Conservation (phyloP, 2,113 vertebrate genomes). For the Sminthopsis crassicaudata region DNA sequence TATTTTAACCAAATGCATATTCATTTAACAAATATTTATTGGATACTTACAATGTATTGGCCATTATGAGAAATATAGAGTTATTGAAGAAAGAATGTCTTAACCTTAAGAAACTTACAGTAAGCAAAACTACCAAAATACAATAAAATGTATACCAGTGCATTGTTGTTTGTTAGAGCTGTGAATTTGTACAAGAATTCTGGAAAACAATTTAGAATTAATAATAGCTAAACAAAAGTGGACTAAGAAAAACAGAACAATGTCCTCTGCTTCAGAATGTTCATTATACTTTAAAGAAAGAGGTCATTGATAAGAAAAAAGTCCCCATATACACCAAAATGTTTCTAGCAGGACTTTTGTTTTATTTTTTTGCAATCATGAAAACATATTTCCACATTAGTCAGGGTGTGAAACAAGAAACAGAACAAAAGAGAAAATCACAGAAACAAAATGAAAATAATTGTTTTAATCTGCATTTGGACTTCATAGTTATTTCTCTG, state of each 20-base stretch:
- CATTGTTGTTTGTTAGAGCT: neutral
- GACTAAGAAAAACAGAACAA: neutral
- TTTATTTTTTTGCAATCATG: too few species aligned
- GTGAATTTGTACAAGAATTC: neutral
- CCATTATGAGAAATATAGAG: neutral
- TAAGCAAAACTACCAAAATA: neutral
- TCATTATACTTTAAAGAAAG: neutral
- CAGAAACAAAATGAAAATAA: too few species aligned
- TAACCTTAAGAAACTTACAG: neutral
- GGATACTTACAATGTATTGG: neutral
- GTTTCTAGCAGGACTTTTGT: neutral
- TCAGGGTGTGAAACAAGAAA: too few species aligned
- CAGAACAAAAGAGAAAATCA: too few species aligned
- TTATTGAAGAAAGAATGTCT: neutral
- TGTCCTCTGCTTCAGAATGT: neutral
- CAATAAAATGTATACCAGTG: neutral
- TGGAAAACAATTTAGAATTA: neutral
- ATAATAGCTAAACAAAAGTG: neutral
- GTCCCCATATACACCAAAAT: neutral
- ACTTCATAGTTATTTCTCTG: too few species aligned
- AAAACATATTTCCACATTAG: too few species aligned
- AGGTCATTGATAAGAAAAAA: neutral
- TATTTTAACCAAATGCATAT: neutral
- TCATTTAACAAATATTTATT: neutral
- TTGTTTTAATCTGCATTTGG: too few species aligned